Conservation (phyloP, 2,888 invertebrate genomes). For the Scaptomyza cyrtandrae region DNA sequence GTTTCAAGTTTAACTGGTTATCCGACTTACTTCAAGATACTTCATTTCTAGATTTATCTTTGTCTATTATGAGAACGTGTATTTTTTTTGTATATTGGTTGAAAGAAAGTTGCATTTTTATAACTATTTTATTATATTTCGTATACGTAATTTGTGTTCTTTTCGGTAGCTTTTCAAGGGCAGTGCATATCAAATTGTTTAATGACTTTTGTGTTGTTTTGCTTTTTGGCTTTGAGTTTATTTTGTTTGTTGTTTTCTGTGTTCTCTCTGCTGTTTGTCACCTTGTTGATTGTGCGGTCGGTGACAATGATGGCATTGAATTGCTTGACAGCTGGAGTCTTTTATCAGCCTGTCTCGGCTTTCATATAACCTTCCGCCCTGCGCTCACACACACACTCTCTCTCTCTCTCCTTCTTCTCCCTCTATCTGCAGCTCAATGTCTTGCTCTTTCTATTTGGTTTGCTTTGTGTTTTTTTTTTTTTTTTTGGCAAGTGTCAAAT, state of each 20-base stretch:
- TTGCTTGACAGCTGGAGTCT: constrained; percentile 46
- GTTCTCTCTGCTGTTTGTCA: constrained; percentile 62
- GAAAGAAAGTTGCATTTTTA: not conserved
- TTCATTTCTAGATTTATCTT: not conserved
- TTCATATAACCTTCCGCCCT: not conserved
- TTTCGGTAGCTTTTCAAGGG: constrained; percentile 58
- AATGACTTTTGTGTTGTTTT: constrained; percentile 61
- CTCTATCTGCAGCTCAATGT: constrained; percentile 8
- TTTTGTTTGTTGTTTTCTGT: constrained; percentile 25
- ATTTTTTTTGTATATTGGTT: not conserved
- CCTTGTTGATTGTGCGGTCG: constrained; percentile 51
- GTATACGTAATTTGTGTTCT: constrained; percentile 15
- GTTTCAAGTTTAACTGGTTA: constrained; percentile 9
- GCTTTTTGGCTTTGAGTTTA: constrained; percentile 34
- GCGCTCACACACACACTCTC: not conserved
- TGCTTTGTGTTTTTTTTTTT: constrained; percentile 9
- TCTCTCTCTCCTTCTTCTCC: not conserved
- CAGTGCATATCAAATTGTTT: constrained; percentile 71
- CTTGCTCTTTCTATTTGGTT: constrained; percentile 11
- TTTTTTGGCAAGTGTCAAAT: constrained; percentile 38
- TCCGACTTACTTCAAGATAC: not conserved
- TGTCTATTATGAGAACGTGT: not conserved
- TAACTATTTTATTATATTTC: too few relatives aligned
- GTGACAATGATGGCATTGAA: constrained; percentile 62
- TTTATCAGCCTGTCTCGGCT: constrained; percentile 57